Percentiles rank a stretch among this genome's conserved stretches.
These are phyloP conservation scores for Takifugu ocellatus DNA, from an alignment of 2,797 vertebrate genomes.

Conservation along the genomic window DNA sequence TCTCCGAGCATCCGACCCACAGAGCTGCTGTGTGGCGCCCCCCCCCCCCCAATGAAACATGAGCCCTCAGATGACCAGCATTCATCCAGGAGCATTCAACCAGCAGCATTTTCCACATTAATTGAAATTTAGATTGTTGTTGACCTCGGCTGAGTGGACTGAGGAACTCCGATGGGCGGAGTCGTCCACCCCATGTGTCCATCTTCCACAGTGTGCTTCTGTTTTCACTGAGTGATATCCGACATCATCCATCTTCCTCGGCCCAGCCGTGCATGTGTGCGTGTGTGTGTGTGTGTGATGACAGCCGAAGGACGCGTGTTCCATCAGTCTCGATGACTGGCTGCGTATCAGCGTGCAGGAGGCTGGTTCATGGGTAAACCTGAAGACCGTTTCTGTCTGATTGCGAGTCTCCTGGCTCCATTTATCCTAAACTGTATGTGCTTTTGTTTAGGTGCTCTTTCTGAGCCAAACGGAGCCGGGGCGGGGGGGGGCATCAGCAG, in stretches of 20 bases:
- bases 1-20: too few species aligned
- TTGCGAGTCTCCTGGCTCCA: slow-evolving; percentile 9
- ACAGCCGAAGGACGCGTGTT: not conserved
- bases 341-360: slow-evolving; percentile 7
- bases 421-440: not conserved
- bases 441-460: slow-evolving; percentile 2
- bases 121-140: slow-evolving; percentile 69
- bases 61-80: slow-evolving; percentile 52
- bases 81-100: slow-evolving; percentile 40
- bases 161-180: slow-evolving; percentile 29
- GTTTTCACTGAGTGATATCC: slow-evolving; percentile 14
- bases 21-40: not conserved
- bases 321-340: slow-evolving; percentile 4
- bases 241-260: slow-evolving; percentile 16
- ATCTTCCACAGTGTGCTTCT: slow-evolving; percentile 14
- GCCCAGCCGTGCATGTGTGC: slow-evolving; percentile 1
- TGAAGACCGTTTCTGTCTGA: slow-evolving; percentile 20
- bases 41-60: slow-evolving; percentile 35
- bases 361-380: slow-evolving; percentile 2
- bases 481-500: slow-evolving; percentile 3
- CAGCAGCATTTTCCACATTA: slow-evolving; percentile 53
- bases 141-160: slow-evolving; percentile 41
- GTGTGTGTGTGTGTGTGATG: not conserved
- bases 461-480: slow-evolving; percentile 10
- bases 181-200: slow-evolving; percentile 28